phyloP scores from a whole-genome alignment of 2,888 invertebrate genomes.

The Cephonodes hylas region DNA sequence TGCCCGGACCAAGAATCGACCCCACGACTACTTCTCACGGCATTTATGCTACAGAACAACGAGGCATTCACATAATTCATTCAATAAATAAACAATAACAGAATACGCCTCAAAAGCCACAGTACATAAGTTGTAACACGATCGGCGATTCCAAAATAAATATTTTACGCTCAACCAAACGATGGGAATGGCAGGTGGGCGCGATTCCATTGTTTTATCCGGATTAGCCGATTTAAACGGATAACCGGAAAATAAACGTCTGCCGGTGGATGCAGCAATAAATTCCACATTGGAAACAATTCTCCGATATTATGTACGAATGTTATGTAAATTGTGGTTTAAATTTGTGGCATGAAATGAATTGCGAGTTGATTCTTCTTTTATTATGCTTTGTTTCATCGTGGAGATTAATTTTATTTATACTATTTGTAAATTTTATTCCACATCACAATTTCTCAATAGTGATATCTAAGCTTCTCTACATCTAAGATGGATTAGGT shows the following conservation, averaged over 20 bases:
- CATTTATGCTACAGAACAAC: no score
- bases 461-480: no score
- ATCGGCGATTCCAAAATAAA: not conserved
- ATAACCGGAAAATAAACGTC: not conserved
- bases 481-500: no score
- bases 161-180: not conserved
- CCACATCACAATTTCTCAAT: no score
- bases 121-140: not conserved
- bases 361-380: not conserved
- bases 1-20: no score
- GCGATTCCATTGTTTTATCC: constrained; percentile 1
- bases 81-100: not conserved
- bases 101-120: not conserved
- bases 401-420: not conserved
- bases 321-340: not conserved
- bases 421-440: not conserved
- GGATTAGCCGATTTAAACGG: not conserved
- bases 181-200: not conserved
- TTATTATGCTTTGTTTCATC: not conserved
- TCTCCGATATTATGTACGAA: not conserved
- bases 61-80: no score
- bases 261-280: not conserved
- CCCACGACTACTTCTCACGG: no score
- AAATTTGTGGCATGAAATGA: not conserved
- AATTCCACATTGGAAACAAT: not conserved